Percentiles rank a stretch among this genome's conserved stretches.
phyloP scores from a whole-genome alignment of 1,140 invertebrate genomes.

The Leucophenga varia region DNA sequence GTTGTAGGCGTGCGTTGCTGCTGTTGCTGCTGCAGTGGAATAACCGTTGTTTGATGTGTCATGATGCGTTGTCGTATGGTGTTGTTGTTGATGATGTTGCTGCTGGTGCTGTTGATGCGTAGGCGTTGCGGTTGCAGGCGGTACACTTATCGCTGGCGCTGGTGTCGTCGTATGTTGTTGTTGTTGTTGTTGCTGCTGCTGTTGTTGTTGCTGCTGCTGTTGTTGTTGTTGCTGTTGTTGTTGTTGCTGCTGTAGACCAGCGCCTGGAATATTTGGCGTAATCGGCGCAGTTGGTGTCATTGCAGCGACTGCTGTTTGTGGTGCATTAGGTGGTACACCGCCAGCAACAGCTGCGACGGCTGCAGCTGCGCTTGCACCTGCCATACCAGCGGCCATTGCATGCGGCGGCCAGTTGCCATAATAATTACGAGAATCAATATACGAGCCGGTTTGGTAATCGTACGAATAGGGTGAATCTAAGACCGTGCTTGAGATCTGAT shows the following conservation, averaged over 20 bases:
- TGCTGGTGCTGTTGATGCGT: constrained; percentile 16
- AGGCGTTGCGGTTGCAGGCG: constrained; percentile 19
- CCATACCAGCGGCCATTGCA: constrained; percentile 26
- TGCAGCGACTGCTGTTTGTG: constrained; percentile 11
- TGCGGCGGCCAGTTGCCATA: constrained; percentile 54
- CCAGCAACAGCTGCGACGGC: constrained; percentile 8
- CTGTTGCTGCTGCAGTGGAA: too few species aligned
- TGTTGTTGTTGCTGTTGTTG: constrained; percentile 6
- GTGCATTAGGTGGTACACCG: not conserved
- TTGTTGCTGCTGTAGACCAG: constrained; percentile 20
- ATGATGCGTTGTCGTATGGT: constrained; percentile 14
- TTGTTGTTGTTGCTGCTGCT: constrained; percentile 1
- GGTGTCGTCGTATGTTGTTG: constrained; percentile 15
- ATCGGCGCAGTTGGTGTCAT: constrained; percentile 36
- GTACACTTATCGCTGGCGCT: too few species aligned
- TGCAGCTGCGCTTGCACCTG: constrained; percentile 8
- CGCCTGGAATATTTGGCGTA: too few species aligned
- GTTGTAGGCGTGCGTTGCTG: constrained; percentile 33
- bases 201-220: constrained; percentile 15
- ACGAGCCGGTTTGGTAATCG: constrained; percentile 62
- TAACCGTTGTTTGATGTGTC: constrained; percentile 40
- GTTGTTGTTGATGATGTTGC: constrained; percentile 13
- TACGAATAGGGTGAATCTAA: constrained; percentile 73
- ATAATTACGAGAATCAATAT: constrained; percentile 54
- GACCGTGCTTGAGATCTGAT: constrained; percentile 79